Conservation (phyloP, 1,140 invertebrate species). For the Dreissena rostriformis region DNA sequence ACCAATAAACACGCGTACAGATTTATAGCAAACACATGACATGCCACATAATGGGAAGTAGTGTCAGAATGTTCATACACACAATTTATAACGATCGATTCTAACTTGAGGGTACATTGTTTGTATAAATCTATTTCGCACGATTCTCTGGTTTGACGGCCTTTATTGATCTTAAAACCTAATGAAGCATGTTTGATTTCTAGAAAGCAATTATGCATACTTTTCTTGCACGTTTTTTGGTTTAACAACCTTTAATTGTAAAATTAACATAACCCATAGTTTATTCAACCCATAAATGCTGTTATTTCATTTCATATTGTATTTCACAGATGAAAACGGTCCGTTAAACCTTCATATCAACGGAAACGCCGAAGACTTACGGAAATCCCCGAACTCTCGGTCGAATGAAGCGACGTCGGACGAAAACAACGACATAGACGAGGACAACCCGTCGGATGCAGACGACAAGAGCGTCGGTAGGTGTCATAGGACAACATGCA, state of each 20-base stretch:
- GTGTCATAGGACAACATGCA: neutral
- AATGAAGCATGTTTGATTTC: no score
- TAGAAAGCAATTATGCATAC: no score
- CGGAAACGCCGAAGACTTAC: constrained; percentile 43
- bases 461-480: constrained; percentile 53
- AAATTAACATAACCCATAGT: neutral
- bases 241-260: neutral
- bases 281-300: neutral
- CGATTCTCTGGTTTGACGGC: no score
- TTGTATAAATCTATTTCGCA: no score
- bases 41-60: no score
- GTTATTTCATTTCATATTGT: neutral
- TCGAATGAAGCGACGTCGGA: constrained; percentile 50
- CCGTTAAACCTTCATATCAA: constrained; percentile 54
- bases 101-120: no score
- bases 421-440: constrained; percentile 53
- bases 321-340: constrained; percentile 25
- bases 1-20: no score
- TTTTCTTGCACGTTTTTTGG: no score
- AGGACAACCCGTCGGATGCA: constrained; percentile 51
- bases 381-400: constrained; percentile 49
- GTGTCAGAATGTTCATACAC: no score
- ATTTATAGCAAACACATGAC: no score
- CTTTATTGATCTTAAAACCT: no score
- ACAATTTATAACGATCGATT: no score